Evolutionary conservation across 2,888 invertebrate genomes (phyloP), one percentile per base, ranked within the genome.

Genomic region (Adela reaumurella): DNA sequence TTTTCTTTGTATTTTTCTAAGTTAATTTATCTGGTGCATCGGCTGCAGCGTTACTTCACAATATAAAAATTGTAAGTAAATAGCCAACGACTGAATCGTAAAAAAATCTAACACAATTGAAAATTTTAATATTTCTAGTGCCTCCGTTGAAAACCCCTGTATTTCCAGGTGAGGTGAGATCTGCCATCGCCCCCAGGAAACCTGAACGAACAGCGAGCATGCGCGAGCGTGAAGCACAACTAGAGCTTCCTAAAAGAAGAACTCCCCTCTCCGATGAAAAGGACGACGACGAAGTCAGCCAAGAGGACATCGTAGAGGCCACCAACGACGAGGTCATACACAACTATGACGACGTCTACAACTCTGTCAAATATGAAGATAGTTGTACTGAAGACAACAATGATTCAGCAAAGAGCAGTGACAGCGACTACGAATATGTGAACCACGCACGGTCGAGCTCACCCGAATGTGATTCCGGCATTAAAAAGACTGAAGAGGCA

Each of bases 171-270:
- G 92, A 92, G 81, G 89, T 90, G 57, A 82, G 92, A 65, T 90
- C 90, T 63, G 85, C 88, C 50, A 82, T 92, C 58, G 88, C 90
- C 47, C 90, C 90, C 14, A 84, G 89, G 50, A 94, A 93, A 68
- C 93, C 92, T 16, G 91, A 92, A 66, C 80, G 93, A 54, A 91
- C 91, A 17, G 90, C 92, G 44, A 92, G 92, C 64, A 90, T 93
- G 88, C 81, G 92, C 57, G 92, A 90, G 68, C 81, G 88, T 51
- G 87, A 88, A 68, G 85, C 86, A 3, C 83, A 84, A 57, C 66
- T 85, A 57, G 85, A 86, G 63, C 74, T 83, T 46, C 80, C 82
- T 20, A 79, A 79, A 57, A 70, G 80, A 49, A 64, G 74, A 52
- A 72, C 67, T 44, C 69, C 77, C 55, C 70, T 81, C 19, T 65